Evolutionary conservation across 1,140 invertebrate species (phyloP).

Genomic region (Sycobia sp.): DNA sequence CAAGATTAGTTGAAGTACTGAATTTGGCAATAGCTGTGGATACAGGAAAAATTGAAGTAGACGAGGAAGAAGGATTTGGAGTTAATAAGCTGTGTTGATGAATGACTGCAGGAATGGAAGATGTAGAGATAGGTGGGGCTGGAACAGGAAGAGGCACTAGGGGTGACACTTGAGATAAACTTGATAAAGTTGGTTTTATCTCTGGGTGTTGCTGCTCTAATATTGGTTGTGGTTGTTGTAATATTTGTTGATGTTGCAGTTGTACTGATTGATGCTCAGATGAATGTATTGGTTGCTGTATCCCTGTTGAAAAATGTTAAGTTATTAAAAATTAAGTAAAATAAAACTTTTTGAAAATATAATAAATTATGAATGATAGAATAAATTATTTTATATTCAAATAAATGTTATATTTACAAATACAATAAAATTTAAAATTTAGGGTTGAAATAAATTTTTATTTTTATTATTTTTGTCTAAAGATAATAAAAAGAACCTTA

Average conservation of each 20-base stretch:
- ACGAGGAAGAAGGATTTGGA: slow-evolving; percentile 44
- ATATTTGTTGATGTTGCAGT: slow-evolving; percentile 6
- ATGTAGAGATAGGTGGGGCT: slow-evolving; percentile 32
- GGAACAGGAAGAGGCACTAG: slow-evolving; percentile 45
- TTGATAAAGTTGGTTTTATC: slow-evolving; percentile 17
- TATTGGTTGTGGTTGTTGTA: slow-evolving; percentile 19
- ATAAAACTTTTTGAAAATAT: too few relatives aligned
- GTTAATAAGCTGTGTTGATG: slow-evolving; percentile 34
- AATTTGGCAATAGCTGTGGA: slow-evolving; percentile 54
- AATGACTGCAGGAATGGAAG: neutral
- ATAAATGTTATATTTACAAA: too few relatives aligned
- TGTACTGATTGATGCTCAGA: neutral
- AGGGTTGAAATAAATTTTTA: too few relatives aligned
- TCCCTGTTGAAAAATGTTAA: too few relatives aligned
- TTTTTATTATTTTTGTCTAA: too few relatives aligned
- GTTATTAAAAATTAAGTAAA: too few relatives aligned
- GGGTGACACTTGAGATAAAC: slow-evolving; percentile 44
- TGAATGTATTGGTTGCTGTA: slow-evolving; percentile 4
- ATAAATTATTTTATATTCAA: too few relatives aligned
- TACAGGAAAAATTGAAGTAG: slow-evolving; percentile 49
- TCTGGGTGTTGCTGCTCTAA: slow-evolving; percentile 5
- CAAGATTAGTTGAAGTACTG: slow-evolving; percentile 55
- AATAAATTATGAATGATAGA: too few relatives aligned
- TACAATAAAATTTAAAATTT: too few relatives aligned
- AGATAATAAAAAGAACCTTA: too few relatives aligned